phyloP scores from a whole-genome alignment of 1,140 invertebrate genomes.

The Euwallacea fornicatus region DNA sequence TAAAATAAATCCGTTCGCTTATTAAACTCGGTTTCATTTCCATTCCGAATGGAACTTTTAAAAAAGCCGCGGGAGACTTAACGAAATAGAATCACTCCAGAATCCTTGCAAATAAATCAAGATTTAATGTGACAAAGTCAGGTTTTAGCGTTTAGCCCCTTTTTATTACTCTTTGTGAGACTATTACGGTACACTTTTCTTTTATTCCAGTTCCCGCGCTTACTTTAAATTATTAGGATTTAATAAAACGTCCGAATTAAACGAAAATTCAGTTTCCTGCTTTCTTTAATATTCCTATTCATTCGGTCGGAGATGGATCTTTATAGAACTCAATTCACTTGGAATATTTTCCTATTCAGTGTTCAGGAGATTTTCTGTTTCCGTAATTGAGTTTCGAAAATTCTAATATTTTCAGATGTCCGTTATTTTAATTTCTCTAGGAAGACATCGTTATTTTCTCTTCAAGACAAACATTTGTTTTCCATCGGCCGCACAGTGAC shows the following conservation, averaged over 20 bases:
- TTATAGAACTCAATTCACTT: no score
- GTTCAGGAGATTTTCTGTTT: no score
- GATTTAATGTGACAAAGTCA: constrained; percentile 37
- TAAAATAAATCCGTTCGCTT: no score
- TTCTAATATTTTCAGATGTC: no score
- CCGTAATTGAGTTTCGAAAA: no score
- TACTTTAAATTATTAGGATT: constrained; percentile 25
- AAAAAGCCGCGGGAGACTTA: constrained; percentile 15
- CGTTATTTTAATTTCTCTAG: no score
- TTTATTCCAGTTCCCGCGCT: constrained; percentile 5
- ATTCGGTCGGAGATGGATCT: no score
- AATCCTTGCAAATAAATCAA: constrained; percentile 30
- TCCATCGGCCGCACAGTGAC: no score
- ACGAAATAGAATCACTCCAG: constrained; percentile 29
- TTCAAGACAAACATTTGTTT: no score
- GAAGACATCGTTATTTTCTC: no score
- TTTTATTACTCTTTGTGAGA: constrained; percentile 19
- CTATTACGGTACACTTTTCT: constrained; percentile 8
- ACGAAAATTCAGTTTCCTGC: constrained; percentile 13
- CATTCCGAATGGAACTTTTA: constrained; percentile 10
- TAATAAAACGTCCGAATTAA: constrained; percentile 20
- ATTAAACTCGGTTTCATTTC: constrained; percentile 5
- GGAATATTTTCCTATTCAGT: no score
- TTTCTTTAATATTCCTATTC: constrained; percentile 1
- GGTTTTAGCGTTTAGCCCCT: constrained; percentile 27